These are phyloP conservation scores for Leptothorax acervorum DNA, from an alignment of 2,888 invertebrate genomes.

Conservation along the genomic window DNA sequence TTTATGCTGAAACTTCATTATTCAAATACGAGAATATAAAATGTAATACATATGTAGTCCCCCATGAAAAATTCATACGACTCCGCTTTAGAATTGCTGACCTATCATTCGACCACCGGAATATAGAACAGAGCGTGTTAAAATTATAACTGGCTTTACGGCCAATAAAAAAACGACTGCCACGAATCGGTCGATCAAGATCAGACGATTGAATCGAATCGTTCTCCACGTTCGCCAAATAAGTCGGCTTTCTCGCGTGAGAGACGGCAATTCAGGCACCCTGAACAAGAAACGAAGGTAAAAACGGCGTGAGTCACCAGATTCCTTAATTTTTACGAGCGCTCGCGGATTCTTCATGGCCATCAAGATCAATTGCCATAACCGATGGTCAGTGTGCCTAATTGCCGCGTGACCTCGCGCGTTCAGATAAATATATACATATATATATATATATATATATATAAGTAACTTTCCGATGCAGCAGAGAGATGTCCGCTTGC, in stretches of 20 bases:
- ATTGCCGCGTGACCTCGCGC: conserved; percentile 52
- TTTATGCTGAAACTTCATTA: background rate
- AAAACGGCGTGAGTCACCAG: conserved; percentile 45
- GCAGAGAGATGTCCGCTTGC: conserved; percentile 22
- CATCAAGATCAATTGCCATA: conserved; percentile 55
- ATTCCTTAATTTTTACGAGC: conserved; percentile 50
- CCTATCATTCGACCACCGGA: background rate
- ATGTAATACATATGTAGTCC: background rate
- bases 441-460: too few relatives aligned
- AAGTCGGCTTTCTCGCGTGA: conserved; percentile 26
- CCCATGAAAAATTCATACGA: background rate
- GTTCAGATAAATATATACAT: conserved; percentile 20
- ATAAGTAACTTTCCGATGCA: conserved; percentile 30
- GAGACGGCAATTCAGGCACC: conserved; percentile 8
- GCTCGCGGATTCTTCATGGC: conserved; percentile 40
- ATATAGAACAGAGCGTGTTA: conserved; percentile 20
- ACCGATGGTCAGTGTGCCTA: conserved; percentile 49
- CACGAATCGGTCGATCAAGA: conserved; percentile 25
- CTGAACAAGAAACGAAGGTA: conserved; percentile 25
- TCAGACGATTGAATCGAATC: conserved; percentile 35
- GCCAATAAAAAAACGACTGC: conserved; percentile 2
- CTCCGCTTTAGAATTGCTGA: background rate
- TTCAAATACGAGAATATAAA: background rate
- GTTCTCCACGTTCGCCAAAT: conserved; percentile 36
- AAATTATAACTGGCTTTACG: conserved; percentile 14